Evolutionary conservation across 1,140 invertebrate genomes (phyloP), one percentile per base, ranked within the genome.

Genomic region (Drosophila arizonae): DNA sequence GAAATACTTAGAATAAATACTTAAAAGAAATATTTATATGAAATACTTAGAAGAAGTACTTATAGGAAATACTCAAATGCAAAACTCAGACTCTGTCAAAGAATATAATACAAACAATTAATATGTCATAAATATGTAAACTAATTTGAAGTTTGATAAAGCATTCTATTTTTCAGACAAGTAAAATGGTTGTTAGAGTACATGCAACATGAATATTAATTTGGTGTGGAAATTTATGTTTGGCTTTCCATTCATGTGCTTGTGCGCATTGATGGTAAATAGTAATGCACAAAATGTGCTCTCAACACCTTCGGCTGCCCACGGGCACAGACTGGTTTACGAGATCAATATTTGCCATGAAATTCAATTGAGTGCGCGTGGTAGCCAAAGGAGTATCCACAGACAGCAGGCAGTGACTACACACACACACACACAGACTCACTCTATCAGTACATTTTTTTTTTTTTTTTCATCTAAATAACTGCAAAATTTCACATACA

Each of bases 321-420:
- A 81, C 66, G 64, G 74, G 67, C 66, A 58, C 36, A 65, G 55
- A 65, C 68, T 55, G 30, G 36, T 85, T 66, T 61, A 73, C 30
- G 24, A 64, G 24, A 24, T 36, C 28, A 26, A 76, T 48, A 65
- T 66, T 64, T 79, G 56, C 76, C 79, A 82, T 88, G 79, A 72
- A 88, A 87, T 88, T 88, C 79, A 87, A 87, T 87, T 87, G 79
- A 87, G 65, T 87, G 79, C 76, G 64, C 76, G 72, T 76, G 76
- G 68, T 51, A 68, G 72, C 55, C 69, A 60, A 79, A 73, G 70
- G 66, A 62, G 69, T 64, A 65, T 65, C 54, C 57, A 80, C 50
- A 72, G 74, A 75, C 66, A 39, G 28, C 28, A 30, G 43, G n/a
- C 43, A 15, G 43, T 13, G 3, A 45, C 43, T 45, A 45, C n/a